phyloP scores from a whole-genome alignment of 2,797 vertebrate genomes.

The Coendou prehensilis region DNA sequence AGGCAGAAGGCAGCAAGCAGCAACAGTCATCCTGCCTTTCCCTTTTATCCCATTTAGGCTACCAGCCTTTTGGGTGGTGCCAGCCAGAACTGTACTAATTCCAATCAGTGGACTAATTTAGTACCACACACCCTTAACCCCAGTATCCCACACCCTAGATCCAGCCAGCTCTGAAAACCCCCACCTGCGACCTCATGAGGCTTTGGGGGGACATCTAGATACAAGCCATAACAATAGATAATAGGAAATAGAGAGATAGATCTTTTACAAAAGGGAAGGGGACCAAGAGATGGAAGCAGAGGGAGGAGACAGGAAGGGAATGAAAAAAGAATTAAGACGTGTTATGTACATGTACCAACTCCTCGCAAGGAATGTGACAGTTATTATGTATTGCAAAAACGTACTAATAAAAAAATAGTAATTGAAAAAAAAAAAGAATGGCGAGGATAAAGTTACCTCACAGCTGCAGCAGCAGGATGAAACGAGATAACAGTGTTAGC shows the following conservation, averaged over 20 bases:
- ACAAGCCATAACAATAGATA: neutral
- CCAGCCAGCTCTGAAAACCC: neutral
- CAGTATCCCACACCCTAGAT: neutral
- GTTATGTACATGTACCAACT: neutral
- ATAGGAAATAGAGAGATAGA: neutral
- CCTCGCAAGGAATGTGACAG: neutral
- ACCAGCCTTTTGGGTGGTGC: neutral
- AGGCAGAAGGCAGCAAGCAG: neutral
- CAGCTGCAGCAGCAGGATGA: neutral
- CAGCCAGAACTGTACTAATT: neutral
- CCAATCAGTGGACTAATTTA: neutral
- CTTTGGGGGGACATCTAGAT: neutral
- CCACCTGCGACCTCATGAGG: neutral
- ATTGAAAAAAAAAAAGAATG: neutral
- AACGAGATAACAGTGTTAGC: neutral
- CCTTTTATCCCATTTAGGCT: neutral
- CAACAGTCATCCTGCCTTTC: neutral
- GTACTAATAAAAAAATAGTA: neutral
- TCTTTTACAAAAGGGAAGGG: neutral
- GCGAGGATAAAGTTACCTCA: neutral
- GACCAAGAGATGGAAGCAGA: neutral
- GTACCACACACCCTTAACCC: neutral
- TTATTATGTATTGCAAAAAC: neutral
- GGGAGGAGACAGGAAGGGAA: neutral
- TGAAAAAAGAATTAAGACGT: neutral